Evolutionary conservation across 1,140 invertebrate species (phyloP), one percentile per base, ranked within the genome.

Genomic region (Drosophila teissieri): DNA sequence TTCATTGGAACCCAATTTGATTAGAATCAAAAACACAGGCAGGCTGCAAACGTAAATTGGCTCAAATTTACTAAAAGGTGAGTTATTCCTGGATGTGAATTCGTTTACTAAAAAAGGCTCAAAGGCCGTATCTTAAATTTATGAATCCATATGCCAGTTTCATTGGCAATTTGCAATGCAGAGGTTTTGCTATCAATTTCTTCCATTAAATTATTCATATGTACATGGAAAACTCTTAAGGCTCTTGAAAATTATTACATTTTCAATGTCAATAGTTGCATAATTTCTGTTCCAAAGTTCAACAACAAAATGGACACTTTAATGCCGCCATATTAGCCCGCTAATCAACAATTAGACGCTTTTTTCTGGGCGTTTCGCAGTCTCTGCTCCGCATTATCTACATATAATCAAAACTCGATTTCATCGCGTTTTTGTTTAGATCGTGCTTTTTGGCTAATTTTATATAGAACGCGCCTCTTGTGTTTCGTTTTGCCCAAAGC

Each of bases 331-430:
- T 69, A 39, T 17, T 17, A 31, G n/a, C 10, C n/a, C 57, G 64
- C 52, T 70, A 72, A 72, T 48, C 8, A 72, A 72, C 37, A 57
- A 70, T 69, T 70, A 72, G 37, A 36, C 48, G 64, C 11, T 40
- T 68, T 69, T 56, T 37, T 19, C 12, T 19, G 48, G 48, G 48
- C 48, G 48, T 51, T 51, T 31, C 48, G n/a, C 11, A 48, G 22
- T 14, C 5, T 7, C 15, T 49, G 46, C 60, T 46, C 36, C 45
- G 42, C 36, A 67, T 42, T 42, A 67, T 64, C 49, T 45, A 65
- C 36, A 51, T 44, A 68, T 52, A 46, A 7, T 12, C 19, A 68
- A 67, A 68, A 68, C 64, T 68, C 61, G 72, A 51, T 74, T 74
- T 74, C 70, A 51, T 54, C 58, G 58, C 34, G 12, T 37, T 67